Conservation (phyloP, 2,113 vertebrate species). For the Cyphomyrus discorhynchus region DNA sequence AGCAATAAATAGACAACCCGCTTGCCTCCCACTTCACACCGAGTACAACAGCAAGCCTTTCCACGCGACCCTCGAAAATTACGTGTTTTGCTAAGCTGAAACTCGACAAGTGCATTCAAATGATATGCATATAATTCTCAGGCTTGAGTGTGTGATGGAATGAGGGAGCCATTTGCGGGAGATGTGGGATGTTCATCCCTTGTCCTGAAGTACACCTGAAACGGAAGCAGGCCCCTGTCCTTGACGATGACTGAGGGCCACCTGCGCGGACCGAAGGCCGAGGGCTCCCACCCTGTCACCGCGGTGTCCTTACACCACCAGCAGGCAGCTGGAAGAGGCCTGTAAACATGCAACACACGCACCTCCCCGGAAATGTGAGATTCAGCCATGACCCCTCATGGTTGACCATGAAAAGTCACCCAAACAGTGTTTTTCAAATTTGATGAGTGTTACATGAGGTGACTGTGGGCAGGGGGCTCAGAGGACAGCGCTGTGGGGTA, state of each 20-base stretch:
- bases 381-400: neutral
- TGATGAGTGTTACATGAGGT: neutral
- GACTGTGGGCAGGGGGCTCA: neutral
- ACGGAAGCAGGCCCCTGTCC: neutral
- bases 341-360: neutral
- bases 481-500: neutral
- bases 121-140: neutral
- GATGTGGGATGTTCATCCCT: neutral
- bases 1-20: constrained; percentile 18
- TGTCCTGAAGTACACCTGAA: neutral
- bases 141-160: too few species aligned
- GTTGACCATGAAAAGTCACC: neutral
- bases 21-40: constrained; percentile 10
- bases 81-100: neutral
- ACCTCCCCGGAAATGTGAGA: neutral
- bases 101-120: neutral
- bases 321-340: neutral
- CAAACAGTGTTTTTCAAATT: neutral
- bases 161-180: neutral
- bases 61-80: neutral
- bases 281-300: neutral
- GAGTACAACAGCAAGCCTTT: constrained; percentile 22
- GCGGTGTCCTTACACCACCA: neutral
- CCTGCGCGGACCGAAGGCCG: neutral
- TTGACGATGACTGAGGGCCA: neutral